Percentiles rank a stretch among this genome's conserved stretches.
Evolutionary conservation across 53 echinoderm and acorn worm species (phyloP).

Genomic region (Actinopyga echinites): DNA sequence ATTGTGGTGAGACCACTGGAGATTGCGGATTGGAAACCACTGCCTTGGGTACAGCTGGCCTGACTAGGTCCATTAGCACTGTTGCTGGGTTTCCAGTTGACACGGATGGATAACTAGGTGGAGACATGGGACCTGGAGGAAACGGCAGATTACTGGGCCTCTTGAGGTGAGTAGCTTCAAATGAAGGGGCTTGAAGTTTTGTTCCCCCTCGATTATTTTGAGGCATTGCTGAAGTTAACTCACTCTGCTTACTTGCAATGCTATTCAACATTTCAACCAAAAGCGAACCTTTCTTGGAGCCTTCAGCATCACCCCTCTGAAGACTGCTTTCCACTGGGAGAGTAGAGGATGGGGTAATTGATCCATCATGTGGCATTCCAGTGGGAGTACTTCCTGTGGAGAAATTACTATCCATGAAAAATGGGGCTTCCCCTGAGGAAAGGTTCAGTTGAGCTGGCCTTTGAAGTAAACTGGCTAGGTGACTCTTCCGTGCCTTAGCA

Average conservation of each 20-base stretch:
- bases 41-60: constrained; percentile 36
- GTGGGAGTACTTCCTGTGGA: background rate
- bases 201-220: constrained; percentile 8
- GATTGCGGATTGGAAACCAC: constrained; percentile 11
- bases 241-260: constrained; percentile 10
- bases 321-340: background rate
- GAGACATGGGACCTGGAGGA: constrained; percentile 29
- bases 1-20: constrained; percentile 39
- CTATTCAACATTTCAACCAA: constrained; percentile 37
- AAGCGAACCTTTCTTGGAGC: constrained; percentile 5
- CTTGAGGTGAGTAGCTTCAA: constrained; percentile 41
- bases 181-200: constrained; percentile 10
- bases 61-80: constrained; percentile 30
- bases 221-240: constrained; percentile 17
- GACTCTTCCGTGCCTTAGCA: constrained; percentile 20
- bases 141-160: constrained; percentile 40
- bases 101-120: background rate
- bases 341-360: background rate
- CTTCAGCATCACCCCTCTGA: background rate
- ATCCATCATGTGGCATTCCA: background rate
- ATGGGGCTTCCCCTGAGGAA: background rate
- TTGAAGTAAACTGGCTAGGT: constrained; percentile 26
- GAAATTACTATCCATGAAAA: constrained; percentile 9
- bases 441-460: constrained; percentile 28
- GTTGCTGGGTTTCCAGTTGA: background rate